phyloP scores from a whole-genome alignment of 2,888 invertebrate species.

The Drosophila yooni region DNA sequence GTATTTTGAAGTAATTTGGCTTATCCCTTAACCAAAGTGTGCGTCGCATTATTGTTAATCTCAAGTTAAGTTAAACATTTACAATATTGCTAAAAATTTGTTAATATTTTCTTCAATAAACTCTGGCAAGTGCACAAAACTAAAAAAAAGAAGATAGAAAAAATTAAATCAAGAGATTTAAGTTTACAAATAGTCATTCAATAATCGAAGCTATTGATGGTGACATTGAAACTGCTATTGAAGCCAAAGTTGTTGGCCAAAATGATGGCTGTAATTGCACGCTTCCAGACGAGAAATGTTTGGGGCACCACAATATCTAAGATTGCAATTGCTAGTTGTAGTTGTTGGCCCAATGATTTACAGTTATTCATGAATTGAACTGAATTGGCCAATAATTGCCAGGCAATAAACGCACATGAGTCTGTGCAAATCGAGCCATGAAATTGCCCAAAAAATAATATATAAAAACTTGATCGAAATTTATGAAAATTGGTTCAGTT shows the following conservation, averaged over 20 bases:
- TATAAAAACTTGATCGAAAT: neutral
- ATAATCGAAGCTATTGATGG: slow-evolving; percentile 18
- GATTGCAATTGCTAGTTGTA: slow-evolving; percentile 12
- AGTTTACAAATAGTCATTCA: slow-evolving; percentile 44
- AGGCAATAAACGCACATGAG: slow-evolving; percentile 60
- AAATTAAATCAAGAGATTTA: neutral
- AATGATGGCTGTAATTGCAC: slow-evolving; percentile 39
- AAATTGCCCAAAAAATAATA: slow-evolving; percentile 37
- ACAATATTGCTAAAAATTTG: slow-evolving; percentile 12
- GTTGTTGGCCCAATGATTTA: slow-evolving; percentile 45
- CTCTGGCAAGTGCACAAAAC: slow-evolving; percentile 29
- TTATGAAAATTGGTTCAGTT: slow-evolving; percentile 63
- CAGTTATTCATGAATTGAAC: slow-evolving; percentile 60
- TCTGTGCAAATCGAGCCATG: slow-evolving; percentile 61
- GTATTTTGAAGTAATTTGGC: neutral
- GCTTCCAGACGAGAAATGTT: slow-evolving; percentile 46
- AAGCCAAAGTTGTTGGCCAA: slow-evolving; percentile 15
- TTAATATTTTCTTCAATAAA: slow-evolving; percentile 40
- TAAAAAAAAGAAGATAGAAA: neutral
- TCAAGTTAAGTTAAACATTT: neutral
- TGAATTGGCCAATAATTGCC: slow-evolving; percentile 39
- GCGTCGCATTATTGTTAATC: neutral
- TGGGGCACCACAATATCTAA: slow-evolving; percentile 7
- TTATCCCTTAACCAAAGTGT: neutral
- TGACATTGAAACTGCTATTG: slow-evolving; percentile 58